Percentiles rank a stretch among this genome's conserved stretches.
These are phyloP conservation scores for Athripsodes cinereus DNA, from an alignment of 2,888 invertebrate genomes.

Conservation along the genomic window DNA sequence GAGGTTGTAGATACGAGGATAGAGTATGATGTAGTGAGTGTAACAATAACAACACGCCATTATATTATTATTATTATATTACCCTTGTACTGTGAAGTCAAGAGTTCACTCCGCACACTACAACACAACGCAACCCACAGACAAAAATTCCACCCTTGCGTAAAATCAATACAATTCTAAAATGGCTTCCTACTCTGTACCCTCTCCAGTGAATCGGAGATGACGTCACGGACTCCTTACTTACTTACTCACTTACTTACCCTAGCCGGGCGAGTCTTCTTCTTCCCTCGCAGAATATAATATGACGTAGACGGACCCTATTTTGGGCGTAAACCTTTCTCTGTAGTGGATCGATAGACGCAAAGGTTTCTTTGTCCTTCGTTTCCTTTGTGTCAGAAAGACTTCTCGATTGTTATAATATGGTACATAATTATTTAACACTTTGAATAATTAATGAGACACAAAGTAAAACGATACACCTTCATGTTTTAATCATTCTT, in stretches of 20 bases:
- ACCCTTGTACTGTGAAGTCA: too few species aligned
- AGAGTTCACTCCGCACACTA: too few species aligned
- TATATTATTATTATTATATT: too few species aligned
- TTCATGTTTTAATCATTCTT: too few species aligned
- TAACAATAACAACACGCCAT: too few species aligned
- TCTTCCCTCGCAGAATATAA: not conserved
- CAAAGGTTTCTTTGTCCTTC: not conserved
- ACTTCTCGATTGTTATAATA: too few species aligned
- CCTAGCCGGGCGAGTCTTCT: not conserved
- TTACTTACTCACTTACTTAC: too few species aligned
- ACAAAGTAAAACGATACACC: too few species aligned
- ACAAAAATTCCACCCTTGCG: not conserved
- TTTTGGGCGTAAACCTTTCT: not conserved
- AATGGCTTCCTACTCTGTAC: not conserved
- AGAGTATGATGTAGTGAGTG: too few species aligned
- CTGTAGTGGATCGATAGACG: not conserved
- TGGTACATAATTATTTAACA: too few species aligned
- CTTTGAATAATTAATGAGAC: too few species aligned
- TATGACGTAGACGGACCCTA: not conserved
- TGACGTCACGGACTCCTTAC: not conserved
- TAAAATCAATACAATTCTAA: constrained; percentile 1
- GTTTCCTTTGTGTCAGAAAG: not conserved
- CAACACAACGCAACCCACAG: not conserved
- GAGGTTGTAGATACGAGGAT: too few species aligned
- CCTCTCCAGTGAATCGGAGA: not conserved